Evolutionary conservation across 2,888 invertebrate species (phyloP), one percentile per base, ranked within the genome.

Genomic region (Panzeria rudis): DNA sequence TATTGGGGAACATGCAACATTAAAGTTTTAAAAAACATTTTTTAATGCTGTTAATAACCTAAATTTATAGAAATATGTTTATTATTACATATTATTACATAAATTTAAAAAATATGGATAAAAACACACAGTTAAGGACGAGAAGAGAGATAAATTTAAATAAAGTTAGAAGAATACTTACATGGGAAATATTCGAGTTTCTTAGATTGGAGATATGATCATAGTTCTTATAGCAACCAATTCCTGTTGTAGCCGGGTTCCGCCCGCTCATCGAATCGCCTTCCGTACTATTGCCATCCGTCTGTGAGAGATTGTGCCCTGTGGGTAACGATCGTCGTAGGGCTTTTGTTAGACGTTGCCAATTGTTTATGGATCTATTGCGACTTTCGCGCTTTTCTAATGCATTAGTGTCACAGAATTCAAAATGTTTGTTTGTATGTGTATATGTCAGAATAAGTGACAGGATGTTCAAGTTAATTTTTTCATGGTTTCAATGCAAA

Each of bases 241-340:
- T 95, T 87, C 94, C 95, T 88, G 95, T 95, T 90, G 96, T 96
- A 87, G 95, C 95, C 86, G 94, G 94, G 92, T 96, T 96, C 77
- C 94, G 93, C 86, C 93, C 93, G 84, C 89, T 93, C 89, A 89
- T 90, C 78, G 92, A 91, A 88, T 95, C 95, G 86, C 93, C 94
- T 72, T 93, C 94, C 90, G 96, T 94, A 93, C 97, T 97, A 94
- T 96, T 97, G 90, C 96, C 96, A 93, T 97, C 97, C 92, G 95
- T 96, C 94, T 97, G 97, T 93, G 97, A 97, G 95, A 97, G 94
- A 95, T 97, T 97, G 95, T 97, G 97, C 95, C 97, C 97, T 97
- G 95, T 92, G 92, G 91, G 92, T 91, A 91, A 92, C 89, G 82
- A 82, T 92, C 92, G 91, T 90, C 92, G 93, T 91, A 92, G 91